A percentile compares a stretch with the other conserved stretches of the same genome.
phyloP scores from a whole-genome alignment of 2,113 vertebrate species.

The Tragelaphus scriptus region DNA sequence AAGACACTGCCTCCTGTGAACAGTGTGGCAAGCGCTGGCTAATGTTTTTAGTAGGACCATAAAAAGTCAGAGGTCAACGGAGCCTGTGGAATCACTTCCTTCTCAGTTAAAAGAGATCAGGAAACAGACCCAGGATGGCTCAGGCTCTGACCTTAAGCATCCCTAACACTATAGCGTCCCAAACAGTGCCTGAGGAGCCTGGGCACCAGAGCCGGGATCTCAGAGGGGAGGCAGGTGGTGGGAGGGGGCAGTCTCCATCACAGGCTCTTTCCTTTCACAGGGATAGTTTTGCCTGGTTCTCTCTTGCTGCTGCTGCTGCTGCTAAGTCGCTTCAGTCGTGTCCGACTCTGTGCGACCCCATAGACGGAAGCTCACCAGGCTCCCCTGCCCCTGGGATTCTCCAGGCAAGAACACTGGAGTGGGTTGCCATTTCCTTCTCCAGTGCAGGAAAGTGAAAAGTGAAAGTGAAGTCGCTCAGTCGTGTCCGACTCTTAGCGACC shows the following conservation, averaged over 20 bases:
- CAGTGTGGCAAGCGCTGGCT: not conserved
- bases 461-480: too few relatives aligned
- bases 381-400: too few relatives aligned
- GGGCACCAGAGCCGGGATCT: not conserved
- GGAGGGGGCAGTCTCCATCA: not conserved
- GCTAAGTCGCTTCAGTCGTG: too few relatives aligned
- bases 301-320: not conserved
- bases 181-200: not conserved
- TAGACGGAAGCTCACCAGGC: too few relatives aligned
- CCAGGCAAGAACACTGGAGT: too few relatives aligned
- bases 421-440: too few relatives aligned
- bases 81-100: not conserved
- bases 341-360: too few relatives aligned
- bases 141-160: not conserved
- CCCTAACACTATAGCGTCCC: not conserved
- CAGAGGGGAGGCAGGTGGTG: rapidly evolving
- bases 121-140: not conserved
- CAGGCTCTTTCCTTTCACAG: not conserved
- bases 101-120: not conserved
- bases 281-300: not conserved
- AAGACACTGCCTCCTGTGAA: not conserved
- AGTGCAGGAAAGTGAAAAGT: too few relatives aligned
- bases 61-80: not conserved
- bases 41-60: not conserved
- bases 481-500: too few relatives aligned